Evolutionary conservation across 2,113 vertebrate species (phyloP), one percentile per base, ranked within the genome.

Genomic region (Prochilodus magdalenae): DNA sequence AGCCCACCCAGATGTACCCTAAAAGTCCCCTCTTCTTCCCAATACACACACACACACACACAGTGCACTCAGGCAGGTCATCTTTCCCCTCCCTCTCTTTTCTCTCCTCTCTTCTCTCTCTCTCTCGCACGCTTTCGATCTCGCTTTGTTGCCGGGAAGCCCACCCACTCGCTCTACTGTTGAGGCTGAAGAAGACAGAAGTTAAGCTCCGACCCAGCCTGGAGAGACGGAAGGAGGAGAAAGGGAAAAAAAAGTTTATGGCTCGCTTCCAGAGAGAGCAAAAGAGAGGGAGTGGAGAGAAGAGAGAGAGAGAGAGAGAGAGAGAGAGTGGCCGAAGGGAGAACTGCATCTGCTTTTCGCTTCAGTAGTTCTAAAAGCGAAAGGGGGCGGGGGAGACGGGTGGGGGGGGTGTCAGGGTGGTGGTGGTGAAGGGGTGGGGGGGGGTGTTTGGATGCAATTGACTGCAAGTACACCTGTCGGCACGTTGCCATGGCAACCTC

Each of bases 401-500:
- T 22, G 63, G 74, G 26, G 73, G 30, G 73, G 59, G 55, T 55
- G 53, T 55, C 18, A 22, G 53, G 16, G 20, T 55, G 53, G 49
- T 51, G 49, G 49, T 14, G 49, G 49, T 51, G 40, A 10, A 16
- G 14, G 49, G 49, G 49, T 16, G 49, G 49, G 3, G 71, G 55
- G 59, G 27, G 74, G 62, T 22, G 26, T 73, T 67, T 69, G 67
- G 71, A 60, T 30, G 62, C 78, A 73, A 71, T 73, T 77, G 55
- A 80, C 77, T 80, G 82, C 57, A 65, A 77, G 69, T 77, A 85
- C 81, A 88, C 87, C 85, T 88, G 85, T 81, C 74, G 73, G 78
- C 51, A 51, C 10, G 75, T 85, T 60, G 4, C 77, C 78, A 86
- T 88, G 69, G 87, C 78, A 88, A 86, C 87, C 75, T 86, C 69